Evolutionary conservation across 2,113 vertebrate species (phyloP), one percentile per base, ranked within the genome.

Genomic region (Coreoperca whiteheadi): DNA sequence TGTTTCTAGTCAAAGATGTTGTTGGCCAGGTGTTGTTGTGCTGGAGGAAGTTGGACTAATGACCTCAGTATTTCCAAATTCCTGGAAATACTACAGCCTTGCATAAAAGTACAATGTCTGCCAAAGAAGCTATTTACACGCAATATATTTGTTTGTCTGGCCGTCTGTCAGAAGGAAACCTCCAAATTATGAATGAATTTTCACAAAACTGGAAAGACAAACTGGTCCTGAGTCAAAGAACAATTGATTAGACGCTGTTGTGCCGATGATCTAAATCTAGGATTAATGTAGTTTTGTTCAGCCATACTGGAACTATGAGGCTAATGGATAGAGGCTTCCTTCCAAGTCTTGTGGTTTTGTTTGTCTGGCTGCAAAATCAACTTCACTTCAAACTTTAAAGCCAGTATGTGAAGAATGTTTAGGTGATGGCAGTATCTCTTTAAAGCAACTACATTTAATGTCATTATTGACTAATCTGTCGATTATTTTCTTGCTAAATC

Each of bases 231-330:
- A 64, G 73, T 39, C 63, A 80, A 50, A 71, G 32, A 65, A 64
- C 41, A 79, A 75, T 65, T 60, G 70, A 79, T 76, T 60, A 39
- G 57, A 59, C 15, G 28, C 8, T 74, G n/a, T n/a, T n/a, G n/a
- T n/a, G 66, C 12, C 12, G 2, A 9, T n/a, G 32, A 74, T 69
- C 16, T 50, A 68, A 77, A 32, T 54, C 18, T 9, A 34, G 30
- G 65, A 66, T 50, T 66, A 56, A 32, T 79, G 21, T 16, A 56
- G 43, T 79, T 79, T 68, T 66, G n/a, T 54, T 3, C 1, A 4
- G n/a, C 23, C 34, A 15, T 6, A 57, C n/a, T n/a, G n/a, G n/a
- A n/a, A 12, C n/a, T 63, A 56, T 10, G 18, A 77, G 54, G 50
- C 25, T 61, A 79, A 82, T 4, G 11, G 74, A 53, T 14, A 28